Percentiles rank a stretch among this genome's conserved stretches.
Evolutionary conservation across 2,797 vertebrate species (phyloP).

Genomic region (Peromyscus eremicus): DNA sequence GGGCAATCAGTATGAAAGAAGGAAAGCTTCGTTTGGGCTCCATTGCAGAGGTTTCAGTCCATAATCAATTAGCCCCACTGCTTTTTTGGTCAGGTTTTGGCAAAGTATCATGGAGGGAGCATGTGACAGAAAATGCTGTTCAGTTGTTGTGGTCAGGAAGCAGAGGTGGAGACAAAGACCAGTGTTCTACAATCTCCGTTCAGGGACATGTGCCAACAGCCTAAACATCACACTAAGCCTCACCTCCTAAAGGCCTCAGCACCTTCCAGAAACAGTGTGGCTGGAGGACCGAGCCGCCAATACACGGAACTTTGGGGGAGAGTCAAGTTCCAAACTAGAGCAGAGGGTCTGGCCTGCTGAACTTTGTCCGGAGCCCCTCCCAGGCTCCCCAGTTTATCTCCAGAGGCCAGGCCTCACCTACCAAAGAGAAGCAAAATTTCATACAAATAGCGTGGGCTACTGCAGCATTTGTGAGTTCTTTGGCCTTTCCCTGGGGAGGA

Average conservation of each 20-base stretch:
- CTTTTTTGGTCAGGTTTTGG: background rate
- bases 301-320: background rate
- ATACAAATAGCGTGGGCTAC: background rate
- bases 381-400: background rate
- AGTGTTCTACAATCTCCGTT: background rate
- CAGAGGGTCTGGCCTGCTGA: background rate
- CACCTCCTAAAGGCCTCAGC: background rate
- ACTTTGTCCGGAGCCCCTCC: background rate
- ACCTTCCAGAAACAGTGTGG: background rate
- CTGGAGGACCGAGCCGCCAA: background rate
- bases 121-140: background rate
- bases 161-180: background rate
- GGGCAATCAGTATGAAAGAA: too few relatives aligned
- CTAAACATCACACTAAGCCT: background rate
- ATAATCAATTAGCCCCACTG: too few relatives aligned
- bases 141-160: background rate
- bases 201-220: background rate
- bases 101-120: background rate
- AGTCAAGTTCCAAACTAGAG: background rate
- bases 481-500: background rate
- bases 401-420: background rate
- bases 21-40: background rate
- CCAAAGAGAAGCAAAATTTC: slow-evolving; percentile 1
- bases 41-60: too few relatives aligned
- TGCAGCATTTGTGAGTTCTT: background rate